Evolutionary conservation across 2,888 invertebrate species (phyloP), one percentile per base, ranked within the genome.

Genomic region (Luffia ferchaultella): DNA sequence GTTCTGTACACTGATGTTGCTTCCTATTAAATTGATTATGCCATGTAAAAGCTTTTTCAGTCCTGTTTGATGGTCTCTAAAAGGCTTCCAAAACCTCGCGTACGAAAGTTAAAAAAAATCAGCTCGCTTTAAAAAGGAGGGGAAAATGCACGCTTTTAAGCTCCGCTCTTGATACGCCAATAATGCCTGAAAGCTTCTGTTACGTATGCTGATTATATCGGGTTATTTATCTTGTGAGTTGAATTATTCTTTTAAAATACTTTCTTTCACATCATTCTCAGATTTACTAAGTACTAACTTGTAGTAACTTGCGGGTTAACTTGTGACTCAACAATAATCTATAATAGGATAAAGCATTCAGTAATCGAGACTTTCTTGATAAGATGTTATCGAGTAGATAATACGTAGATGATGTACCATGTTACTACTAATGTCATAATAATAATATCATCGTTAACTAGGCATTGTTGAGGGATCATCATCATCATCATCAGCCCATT

Each of bases 131-230:
- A 30, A 30, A 30, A 30, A 12, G 30, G 43, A 16, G 16, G n/a
- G 43, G 5, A 42, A n/a, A 42, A 9, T 7, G 40, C 16, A n/a
- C 5, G 16, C 16, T 17, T 42, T 42, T 42, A 16, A 42, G 16
- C 43, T 42, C 43, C 63, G 58, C 60, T 59, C 60, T 62, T 65
- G 68, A 73, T 67, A 74, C 74, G 69, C 71, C 76, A 68, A 76
- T 72, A 75, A 72, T 78, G 71, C 77, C 78, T 76, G 77, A 79
- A 79, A 79, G 77, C 76, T 42, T n/a, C 16, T 16, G n/a, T 42
- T 42, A 42, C 43, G n/a, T 30, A 30, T 30, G 30, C 12, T 30
- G 30, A 30, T 30, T 30, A 30, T 3, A 30, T 30, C 30, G 30
- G 30, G 30, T 30, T 30, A 30, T 30, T 30, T 30, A 30, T 30